Conservation (phyloP, 2,797 vertebrate species). For the Rhabdophis nuchalis region DNA sequence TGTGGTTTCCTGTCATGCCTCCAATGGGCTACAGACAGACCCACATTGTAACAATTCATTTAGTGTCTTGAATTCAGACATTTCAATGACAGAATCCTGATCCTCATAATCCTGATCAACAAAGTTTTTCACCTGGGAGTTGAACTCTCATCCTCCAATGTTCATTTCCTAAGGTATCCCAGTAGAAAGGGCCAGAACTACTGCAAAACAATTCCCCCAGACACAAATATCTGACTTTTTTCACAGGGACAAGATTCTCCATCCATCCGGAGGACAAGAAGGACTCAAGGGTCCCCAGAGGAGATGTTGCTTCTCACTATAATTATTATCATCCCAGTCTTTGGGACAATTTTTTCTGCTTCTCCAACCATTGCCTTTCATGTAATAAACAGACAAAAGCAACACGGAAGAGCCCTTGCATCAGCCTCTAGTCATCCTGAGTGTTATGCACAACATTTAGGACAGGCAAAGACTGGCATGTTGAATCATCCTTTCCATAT, state of each 20-base stretch:
- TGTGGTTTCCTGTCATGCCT: no score
- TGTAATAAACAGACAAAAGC: neutral
- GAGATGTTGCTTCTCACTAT: neutral
- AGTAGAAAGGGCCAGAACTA: neutral
- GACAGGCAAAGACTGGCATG: neutral
- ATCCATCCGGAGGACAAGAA: neutral
- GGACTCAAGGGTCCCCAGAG: neutral
- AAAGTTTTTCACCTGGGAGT: neutral
- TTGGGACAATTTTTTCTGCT: neutral
- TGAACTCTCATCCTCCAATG: no score
- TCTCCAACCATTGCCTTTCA: neutral
- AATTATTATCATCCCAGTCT: neutral
- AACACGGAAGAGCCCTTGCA: neutral
- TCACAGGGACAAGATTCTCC: neutral
- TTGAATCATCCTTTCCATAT: fast-evolving
- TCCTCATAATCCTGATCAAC: neutral
- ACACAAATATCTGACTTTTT: neutral
- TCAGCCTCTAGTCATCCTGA: neutral
- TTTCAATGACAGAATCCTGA: neutral
- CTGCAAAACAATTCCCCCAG: neutral
- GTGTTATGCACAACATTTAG: fast-evolving
- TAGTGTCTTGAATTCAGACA: neutral
- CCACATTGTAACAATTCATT: neutral
- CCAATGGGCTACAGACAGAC: neutral
- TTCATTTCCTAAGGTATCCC: no score